phyloP scores from a whole-genome alignment of 2,888 invertebrate species.

The Agrotis ipsilon region DNA sequence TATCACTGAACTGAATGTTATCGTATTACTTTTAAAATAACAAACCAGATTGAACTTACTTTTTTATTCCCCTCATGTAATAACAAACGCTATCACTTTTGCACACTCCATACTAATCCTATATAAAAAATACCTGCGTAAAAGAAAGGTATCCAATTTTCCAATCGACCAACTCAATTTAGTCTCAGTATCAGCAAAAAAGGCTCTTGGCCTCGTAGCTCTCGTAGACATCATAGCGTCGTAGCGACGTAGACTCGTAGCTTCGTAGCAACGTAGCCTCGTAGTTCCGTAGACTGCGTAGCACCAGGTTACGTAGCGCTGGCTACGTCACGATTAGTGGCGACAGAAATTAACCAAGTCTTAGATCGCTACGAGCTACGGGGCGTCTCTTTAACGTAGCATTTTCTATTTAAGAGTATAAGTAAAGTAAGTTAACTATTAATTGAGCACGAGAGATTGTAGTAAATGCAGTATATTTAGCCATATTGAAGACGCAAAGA shows the following conservation, averaged over 20 bases:
- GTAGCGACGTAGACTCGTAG: slow-evolving; percentile 23
- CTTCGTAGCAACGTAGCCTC: slow-evolving; percentile 14
- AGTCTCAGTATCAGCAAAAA: slow-evolving; percentile 51
- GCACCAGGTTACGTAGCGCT: slow-evolving; percentile 24
- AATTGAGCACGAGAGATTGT: not conserved
- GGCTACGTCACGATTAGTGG: slow-evolving; percentile 40
- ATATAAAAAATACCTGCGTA: slow-evolving; percentile 23
- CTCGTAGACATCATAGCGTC: slow-evolving; percentile 28
- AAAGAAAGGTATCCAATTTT: slow-evolving; percentile 51
- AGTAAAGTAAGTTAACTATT: not conserved
- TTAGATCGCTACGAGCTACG: slow-evolving; percentile 8
- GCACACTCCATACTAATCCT: slow-evolving; percentile 2
- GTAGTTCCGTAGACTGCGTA: slow-evolving; percentile 34
- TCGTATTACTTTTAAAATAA: not conserved
- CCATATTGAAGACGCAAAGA: not conserved
- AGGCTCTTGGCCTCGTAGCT: slow-evolving; percentile 18
- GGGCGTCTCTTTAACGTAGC: not conserved
- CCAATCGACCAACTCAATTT: slow-evolving; percentile 57
- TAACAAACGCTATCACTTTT: not conserved
- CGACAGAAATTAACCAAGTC: slow-evolving; percentile 32
- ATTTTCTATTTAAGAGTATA: slow-evolving; percentile 20
- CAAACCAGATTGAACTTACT: not conserved
- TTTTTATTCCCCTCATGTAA: not conserved
- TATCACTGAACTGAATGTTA: not conserved
- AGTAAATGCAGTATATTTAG: not conserved